These are phyloP conservation scores for Eilema sororculum DNA, from an alignment of 2,888 invertebrate genomes.

Conservation along the genomic window DNA sequence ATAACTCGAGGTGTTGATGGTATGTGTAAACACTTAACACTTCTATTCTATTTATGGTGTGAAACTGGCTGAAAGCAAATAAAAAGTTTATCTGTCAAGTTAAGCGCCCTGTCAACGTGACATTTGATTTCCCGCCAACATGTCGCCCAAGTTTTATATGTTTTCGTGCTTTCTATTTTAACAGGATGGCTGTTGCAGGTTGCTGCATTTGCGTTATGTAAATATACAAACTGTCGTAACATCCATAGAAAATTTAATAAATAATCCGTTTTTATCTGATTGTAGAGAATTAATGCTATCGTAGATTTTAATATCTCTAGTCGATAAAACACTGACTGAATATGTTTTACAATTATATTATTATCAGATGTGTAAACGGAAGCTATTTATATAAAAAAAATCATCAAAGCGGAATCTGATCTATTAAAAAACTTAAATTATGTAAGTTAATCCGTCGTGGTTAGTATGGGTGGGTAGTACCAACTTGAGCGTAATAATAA, in stretches of 20 bases:
- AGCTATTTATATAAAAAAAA: neutral
- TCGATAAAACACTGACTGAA: neutral
- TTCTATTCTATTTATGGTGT: slow-evolving; percentile 53
- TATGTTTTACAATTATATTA: neutral
- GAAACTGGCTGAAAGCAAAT: slow-evolving; percentile 55
- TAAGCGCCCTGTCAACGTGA: slow-evolving; percentile 59
- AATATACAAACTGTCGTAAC: slow-evolving; percentile 49
- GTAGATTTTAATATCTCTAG: neutral
- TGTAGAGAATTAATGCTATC: slow-evolving; percentile 9
- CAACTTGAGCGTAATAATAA: slow-evolving; percentile 10
- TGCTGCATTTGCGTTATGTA: slow-evolving; percentile 33
- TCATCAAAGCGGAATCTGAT: neutral
- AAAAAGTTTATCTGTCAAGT: slow-evolving; percentile 53
- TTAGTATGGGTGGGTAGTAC: neutral
- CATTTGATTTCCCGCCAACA: slow-evolving; percentile 59
- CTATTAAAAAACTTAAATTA: neutral
- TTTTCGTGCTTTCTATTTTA: slow-evolving; percentile 37
- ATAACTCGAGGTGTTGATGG: slow-evolving; percentile 48
- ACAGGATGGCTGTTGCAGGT: slow-evolving; percentile 46
- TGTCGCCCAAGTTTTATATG: slow-evolving; percentile 40
- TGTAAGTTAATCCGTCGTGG: neutral
- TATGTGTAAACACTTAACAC: slow-evolving; percentile 53
- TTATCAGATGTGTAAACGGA: slow-evolving; percentile 9
- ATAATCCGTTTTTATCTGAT: slow-evolving; percentile 40
- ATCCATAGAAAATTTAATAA: slow-evolving; percentile 41